Evolutionary conservation across 92 coral and sea anemone species (phyloP).

Genomic region (Zoanthus solanderi): DNA sequence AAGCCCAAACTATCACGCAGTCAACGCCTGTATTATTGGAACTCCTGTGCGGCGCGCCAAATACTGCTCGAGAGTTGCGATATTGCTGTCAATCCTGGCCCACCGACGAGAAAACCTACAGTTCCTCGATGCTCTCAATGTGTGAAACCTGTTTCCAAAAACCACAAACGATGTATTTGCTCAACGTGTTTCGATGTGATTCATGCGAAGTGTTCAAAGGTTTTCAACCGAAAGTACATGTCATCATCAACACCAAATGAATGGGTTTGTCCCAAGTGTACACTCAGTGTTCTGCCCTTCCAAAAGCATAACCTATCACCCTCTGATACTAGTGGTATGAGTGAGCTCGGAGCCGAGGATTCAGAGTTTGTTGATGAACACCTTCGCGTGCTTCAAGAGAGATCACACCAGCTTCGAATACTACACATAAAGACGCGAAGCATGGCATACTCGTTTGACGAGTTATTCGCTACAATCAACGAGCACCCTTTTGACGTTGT

Average conservation of each 20-base stretch:
- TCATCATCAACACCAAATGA: background rate
- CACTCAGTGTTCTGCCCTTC: background rate
- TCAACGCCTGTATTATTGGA: no score
- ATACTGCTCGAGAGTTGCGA: no score
- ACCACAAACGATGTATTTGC: background rate
- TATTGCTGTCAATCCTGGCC: no score
- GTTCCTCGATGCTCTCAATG: no score
- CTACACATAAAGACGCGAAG: slow-evolving; percentile 22
- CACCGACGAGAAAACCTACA: no score
- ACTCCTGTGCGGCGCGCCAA: no score
- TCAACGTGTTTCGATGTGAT: no score
- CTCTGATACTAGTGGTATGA: background rate
- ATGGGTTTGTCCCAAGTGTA: background rate
- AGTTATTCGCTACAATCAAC: slow-evolving; percentile 25
- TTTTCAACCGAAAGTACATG: background rate
- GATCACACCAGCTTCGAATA: background rate
- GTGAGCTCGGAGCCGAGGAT: background rate
- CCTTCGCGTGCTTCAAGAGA: no score
- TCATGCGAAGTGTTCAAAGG: slow-evolving; percentile 7
- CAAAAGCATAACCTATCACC: background rate
- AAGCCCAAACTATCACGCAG: no score
- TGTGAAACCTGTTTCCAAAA: background rate
- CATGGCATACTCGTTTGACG: background rate
- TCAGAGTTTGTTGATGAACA: background rate
- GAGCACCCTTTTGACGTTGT: slow-evolving; percentile 31